Conservation (phyloP, 2,888 invertebrate species). For the Aporophyla nigra region DNA sequence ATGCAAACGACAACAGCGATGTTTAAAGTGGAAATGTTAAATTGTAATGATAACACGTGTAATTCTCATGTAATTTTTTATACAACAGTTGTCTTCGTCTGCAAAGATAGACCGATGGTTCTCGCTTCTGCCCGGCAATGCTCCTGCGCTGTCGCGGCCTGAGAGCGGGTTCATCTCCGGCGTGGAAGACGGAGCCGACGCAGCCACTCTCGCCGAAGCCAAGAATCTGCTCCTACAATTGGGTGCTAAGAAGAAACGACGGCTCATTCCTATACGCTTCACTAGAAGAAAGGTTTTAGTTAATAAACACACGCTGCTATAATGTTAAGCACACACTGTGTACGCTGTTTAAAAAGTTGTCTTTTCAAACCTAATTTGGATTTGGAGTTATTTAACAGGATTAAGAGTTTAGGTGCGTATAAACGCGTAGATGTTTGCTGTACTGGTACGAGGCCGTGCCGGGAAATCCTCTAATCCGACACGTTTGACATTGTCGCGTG, state of each 20-base stretch:
- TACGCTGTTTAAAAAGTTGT: conserved; percentile 69
- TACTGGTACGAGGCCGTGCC: conserved; percentile 19
- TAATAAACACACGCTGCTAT: conserved; percentile 86
- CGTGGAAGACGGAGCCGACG: conserved; percentile 90
- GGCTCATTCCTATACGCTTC: conserved; percentile 93
- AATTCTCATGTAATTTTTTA: conserved; percentile 52
- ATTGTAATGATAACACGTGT: conserved; percentile 17
- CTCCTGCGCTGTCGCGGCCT: conserved; percentile 93
- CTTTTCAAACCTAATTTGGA: conserved; percentile 21
- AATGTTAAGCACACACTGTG: conserved; percentile 63
- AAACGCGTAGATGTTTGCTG: conserved; percentile 23
- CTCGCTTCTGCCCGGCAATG: conserved; percentile 91
- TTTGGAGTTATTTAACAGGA: conserved; percentile 18
- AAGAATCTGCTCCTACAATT: conserved; percentile 93
- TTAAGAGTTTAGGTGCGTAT: conserved; percentile 13
- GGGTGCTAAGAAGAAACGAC: conserved; percentile 93
- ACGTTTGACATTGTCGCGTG: conserved; percentile 46
- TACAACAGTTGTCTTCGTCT: conserved; percentile 92
- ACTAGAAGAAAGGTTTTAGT: conserved; percentile 94
- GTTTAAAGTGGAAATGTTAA: conserved; percentile 43
- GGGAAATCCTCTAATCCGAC: conserved; percentile 51
- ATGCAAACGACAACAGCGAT: conserved; percentile 16
- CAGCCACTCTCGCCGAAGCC: conserved; percentile 92
- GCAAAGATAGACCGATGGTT: conserved; percentile 96
- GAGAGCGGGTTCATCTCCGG: conserved; percentile 95